Evolutionary conservation across 2,113 vertebrate species (phyloP).

Genomic region (Indri indri): DNA sequence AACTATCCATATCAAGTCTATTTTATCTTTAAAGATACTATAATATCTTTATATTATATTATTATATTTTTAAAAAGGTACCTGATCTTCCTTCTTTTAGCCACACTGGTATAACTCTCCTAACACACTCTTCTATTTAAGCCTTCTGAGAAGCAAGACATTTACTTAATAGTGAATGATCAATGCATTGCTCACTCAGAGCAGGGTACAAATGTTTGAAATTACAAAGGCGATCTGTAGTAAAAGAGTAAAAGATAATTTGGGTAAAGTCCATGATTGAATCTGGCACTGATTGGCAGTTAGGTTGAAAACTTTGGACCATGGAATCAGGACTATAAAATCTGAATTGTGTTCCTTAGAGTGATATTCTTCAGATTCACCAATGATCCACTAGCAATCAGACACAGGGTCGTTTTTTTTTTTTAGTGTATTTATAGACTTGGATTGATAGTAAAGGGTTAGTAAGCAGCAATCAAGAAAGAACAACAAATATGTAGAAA

Average conservation of each 20-base stretch:
- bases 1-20: background rate
- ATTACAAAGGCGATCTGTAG: slow-evolving; percentile 11
- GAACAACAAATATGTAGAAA: background rate
- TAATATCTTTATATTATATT: slow-evolving; percentile 4
- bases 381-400: background rate
- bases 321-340: slow-evolving; percentile 28
- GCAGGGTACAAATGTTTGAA: background rate
- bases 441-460: background rate
- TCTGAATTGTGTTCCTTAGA: slow-evolving; percentile 36
- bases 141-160: background rate
- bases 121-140: background rate
- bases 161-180: background rate
- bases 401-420: background rate
- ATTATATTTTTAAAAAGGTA: background rate
- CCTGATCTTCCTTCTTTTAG: background rate
- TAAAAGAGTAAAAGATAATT: slow-evolving; percentile 41
- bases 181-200: background rate
- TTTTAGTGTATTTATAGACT: slow-evolving; percentile 20
- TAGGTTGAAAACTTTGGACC: slow-evolving; percentile 19
- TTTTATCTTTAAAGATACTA: background rate
- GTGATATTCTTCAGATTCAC: slow-evolving; percentile 25
- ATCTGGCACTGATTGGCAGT: slow-evolving; percentile 5
- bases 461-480: slow-evolving; percentile 4
- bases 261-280: background rate
- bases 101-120: background rate